phyloP scores from a whole-genome alignment of 2,888 invertebrate genomes.

The Tipula confusa region DNA sequence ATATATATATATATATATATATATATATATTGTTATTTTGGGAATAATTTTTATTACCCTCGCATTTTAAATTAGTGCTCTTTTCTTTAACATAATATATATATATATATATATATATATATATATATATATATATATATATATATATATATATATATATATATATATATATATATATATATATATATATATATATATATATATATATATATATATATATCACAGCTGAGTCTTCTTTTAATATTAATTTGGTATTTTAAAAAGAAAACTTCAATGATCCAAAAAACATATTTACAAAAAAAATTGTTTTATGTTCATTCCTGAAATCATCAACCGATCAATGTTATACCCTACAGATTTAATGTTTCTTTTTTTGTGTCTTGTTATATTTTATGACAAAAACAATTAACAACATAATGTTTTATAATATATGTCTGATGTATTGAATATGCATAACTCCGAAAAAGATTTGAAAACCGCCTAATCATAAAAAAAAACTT shows the following conservation, averaged over 20 bases:
- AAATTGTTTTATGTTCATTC: constrained; percentile 3
- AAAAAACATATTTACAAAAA: neutral
- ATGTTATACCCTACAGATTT: constrained; percentile 20
- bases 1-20: too few relatives aligned
- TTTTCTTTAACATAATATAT: neutral
- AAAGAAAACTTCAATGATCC: constrained; percentile 25
- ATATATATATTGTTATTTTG: neutral
- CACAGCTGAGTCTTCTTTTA: neutral
- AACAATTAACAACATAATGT: neutral
- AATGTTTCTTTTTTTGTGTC: neutral
- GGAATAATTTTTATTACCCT: neutral
- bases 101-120: neutral
- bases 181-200: neutral
- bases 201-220: neutral
- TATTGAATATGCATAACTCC: neutral
- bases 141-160: neutral
- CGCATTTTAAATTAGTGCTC: neutral
- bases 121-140: neutral
- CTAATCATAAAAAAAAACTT: neutral
- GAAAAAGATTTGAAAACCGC: neutral
- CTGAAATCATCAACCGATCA: constrained; percentile 25
- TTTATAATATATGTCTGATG: neutral
- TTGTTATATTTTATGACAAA: neutral
- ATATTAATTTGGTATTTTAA: constrained; percentile 12
- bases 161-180: neutral